Evolutionary conservation across 2,888 invertebrate species (phyloP).

Genomic region (Lasius fuliginosus): DNA sequence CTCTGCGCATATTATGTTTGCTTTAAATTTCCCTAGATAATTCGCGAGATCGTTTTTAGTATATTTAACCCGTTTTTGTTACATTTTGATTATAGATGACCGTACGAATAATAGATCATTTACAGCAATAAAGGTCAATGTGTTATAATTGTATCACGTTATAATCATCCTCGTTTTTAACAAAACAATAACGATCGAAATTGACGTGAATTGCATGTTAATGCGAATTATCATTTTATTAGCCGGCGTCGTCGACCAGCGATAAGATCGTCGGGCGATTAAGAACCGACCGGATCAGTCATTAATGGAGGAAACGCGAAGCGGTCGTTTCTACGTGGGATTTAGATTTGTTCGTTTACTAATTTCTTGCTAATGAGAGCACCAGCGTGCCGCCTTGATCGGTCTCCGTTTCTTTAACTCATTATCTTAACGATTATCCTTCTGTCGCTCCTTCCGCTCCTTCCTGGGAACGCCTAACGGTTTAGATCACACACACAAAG

Average conservation of each 20-base stretch:
- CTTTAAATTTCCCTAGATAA: not conserved
- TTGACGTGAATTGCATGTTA: conserved; percentile 14
- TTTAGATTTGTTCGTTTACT: conserved; percentile 51
- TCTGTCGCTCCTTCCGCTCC: conserved; percentile 27
- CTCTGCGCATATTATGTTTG: not conserved
- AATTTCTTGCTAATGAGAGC: conserved; percentile 57
- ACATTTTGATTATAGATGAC: not conserved
- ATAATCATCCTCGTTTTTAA: not conserved
- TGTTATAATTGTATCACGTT: conserved; percentile 13
- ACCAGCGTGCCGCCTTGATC: conserved; percentile 31
- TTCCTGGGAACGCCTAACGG: conserved; percentile 38
- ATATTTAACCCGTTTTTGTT: not conserved
- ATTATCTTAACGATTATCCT: conserved; percentile 46
- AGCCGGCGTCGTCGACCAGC: not conserved
- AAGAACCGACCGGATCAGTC: conserved; percentile 65
- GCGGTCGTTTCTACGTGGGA: conserved; percentile 22
- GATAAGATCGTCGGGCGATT: conserved; percentile 66
- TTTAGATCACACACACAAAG: conserved; percentile 16
- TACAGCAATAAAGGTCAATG: not conserved
- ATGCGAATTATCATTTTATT: conserved; percentile 26
- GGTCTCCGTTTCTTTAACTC: conserved; percentile 1
- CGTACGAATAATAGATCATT: not conserved
- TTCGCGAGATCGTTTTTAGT: not conserved
- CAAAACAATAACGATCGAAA: conserved; percentile 19
- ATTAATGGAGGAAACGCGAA: conserved; percentile 69